Base-by-base conservation (phyloP, 2,888 invertebrate species). In the Embidobia sp. region DNA sequence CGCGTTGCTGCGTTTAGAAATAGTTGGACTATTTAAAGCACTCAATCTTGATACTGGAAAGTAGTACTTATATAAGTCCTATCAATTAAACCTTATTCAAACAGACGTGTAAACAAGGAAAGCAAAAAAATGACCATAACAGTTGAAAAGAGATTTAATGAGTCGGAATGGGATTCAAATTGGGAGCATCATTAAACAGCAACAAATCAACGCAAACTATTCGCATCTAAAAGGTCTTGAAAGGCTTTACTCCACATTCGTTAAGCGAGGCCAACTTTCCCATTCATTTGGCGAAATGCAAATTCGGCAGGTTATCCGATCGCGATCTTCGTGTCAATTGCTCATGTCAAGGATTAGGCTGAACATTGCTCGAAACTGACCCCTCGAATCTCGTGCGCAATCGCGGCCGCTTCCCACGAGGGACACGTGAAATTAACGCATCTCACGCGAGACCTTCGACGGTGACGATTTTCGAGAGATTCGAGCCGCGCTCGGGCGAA, bases 381-480 rank as follows among this genome's bases (percentile, higher is more conserved):
- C 76, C 40, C 75, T 31, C 27, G 67, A 67, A 67, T 67, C 53
- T 61, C 15, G 22, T n/a, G 29, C 57, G 63, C 31, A 55, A 69
- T 64, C 73, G 27, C 64, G 64, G 22, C 44, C 26, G 26, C 59
- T 76, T 76, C 76, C 70, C 76, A 76, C 76, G 64, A 40, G 67
- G 13, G 40, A 35, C 66, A 46, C 55, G 48, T 70, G 57, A 64
- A 70, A 69, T 70, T 64, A 76, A 64, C 70, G 76, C 70, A 76
- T 57, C 63, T 76, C 69, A 69, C 69, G 63, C 63, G 44, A 57
- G 63, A 13, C 44, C 69, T 53, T 63, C 69, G 59, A 7, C 69
- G 69, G 67, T 69, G 69, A 37, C 75, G 75, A 75, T 70, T 76
- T 64, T 64, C 70, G 70, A 76, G 64, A 22, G 3, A 64, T 59